A percentile compares a stretch with the other conserved stretches of the same genome.
Conservation (phyloP, 2,797 vertebrate species). For the Eurystomus glaucurus region DNA sequence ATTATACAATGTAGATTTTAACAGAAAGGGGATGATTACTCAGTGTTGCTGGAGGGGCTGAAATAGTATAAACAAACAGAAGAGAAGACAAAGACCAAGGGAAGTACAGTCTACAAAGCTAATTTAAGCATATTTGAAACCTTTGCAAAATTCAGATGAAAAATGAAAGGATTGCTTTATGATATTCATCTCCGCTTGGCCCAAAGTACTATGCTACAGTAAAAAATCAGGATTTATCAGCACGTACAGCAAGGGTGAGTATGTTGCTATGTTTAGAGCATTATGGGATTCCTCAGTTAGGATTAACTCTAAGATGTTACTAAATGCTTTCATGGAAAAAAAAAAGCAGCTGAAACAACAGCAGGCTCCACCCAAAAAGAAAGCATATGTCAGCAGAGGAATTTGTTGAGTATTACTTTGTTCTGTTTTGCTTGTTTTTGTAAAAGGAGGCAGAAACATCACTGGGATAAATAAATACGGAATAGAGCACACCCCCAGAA, state of each 20-base stretch:
- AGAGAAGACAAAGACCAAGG: constrained; percentile 30
- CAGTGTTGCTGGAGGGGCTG: constrained; percentile 5
- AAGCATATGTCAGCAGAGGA: not conserved
- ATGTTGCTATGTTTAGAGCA: not conserved
- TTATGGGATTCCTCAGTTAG: not conserved
- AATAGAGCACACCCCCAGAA: not conserved
- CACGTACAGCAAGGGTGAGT: not conserved
- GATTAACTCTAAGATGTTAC: not conserved
- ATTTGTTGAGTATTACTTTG: not conserved
- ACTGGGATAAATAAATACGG: not conserved
- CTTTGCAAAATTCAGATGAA: not conserved
- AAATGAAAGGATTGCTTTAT: not conserved
- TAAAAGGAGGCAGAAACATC: not conserved
- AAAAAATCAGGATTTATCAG: not conserved
- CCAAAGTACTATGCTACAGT: not conserved
- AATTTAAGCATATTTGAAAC: constrained; percentile 1
- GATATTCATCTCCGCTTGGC: not conserved
- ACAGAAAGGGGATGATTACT: constrained; percentile 29
- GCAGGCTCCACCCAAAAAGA: not conserved
- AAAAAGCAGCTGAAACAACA: not conserved
- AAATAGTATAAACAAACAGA: constrained; percentile 48
- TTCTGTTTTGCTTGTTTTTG: not conserved
- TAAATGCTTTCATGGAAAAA: not conserved
- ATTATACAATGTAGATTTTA: not conserved
- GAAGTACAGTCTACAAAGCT: constrained; percentile 9